Base-by-base conservation (phyloP, 2,113 vertebrate genomes). In the Glaucidium brasilianum region DNA sequence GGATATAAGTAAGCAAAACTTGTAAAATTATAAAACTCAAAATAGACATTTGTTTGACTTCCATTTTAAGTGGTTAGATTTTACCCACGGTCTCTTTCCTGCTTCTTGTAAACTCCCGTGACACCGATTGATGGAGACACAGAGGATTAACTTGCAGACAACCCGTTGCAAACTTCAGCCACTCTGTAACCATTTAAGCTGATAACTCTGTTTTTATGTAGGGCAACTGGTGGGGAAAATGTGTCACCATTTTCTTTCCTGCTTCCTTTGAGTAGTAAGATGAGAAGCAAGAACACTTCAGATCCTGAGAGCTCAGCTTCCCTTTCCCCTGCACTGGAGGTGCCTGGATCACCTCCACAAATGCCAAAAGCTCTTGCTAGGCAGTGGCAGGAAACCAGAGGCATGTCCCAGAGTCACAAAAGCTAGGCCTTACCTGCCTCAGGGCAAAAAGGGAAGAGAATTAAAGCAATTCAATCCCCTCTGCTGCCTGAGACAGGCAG, bases 141-240 rank as follows among this genome's bases (percentile, higher is more conserved):
- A 73, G 63, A 91, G 94, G 95, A 97, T 96, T 97, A 96, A 93
- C 74, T 77, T 55, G 55, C 86, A 93, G 94, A 96, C 92, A 94
- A 45, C 43, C 26, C 21, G 0, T 17, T 69, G 62, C 86, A 87
- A 91, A 89, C 84, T 91, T 85, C 94, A 87, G 62, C 35, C 41
- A 49, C 71, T 66, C 69, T 37, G 19, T 75, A 87, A 76, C 45
- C 3, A 3, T 85, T 95, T 94, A 92, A 88, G 80, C 45, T 95
- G 95, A 95, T 96, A 96, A 97, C 66, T 91, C 77, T 71, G 47
- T 1, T 95, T 97, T 97, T 92, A 85, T 90, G 80, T 67, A 71
- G 62, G 76, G 45, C 76, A 97, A 87, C 76, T 81, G 80, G 45
- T 79, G 53, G 45, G 73, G 69, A 90, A 95, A 96, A 96, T 32